Evolutionary conservation across 1,140 invertebrate species (phyloP).

Genomic region (Meloidogyne hapla): DNA sequence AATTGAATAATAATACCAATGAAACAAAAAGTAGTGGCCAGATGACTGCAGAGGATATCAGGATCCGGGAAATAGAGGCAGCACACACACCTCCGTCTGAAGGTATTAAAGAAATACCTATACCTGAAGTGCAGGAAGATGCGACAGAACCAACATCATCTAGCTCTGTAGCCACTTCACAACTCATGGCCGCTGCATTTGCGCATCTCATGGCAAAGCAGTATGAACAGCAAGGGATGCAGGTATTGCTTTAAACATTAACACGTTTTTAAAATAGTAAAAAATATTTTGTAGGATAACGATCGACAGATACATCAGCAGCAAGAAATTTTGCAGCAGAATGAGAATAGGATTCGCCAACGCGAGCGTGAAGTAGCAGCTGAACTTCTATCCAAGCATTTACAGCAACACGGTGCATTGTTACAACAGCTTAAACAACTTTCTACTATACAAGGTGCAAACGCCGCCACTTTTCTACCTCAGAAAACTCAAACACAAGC

Average conservation of each 20-base stretch:
- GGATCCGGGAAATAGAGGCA: background rate
- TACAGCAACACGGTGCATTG: background rate
- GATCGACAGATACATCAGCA: background rate
- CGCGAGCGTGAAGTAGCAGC: background rate
- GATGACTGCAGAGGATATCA: background rate
- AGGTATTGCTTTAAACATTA: no score
- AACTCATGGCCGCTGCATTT: background rate
- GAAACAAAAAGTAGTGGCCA: no score
- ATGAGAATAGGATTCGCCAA: background rate
- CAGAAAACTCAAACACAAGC: background rate
- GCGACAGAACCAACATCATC: background rate
- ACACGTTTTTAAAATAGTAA: no score
- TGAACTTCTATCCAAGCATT: background rate
- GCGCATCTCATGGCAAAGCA: background rate
- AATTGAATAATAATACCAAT: background rate
- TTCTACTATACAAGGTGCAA: background rate
- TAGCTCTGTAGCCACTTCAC: background rate
- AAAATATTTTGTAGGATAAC: background rate
- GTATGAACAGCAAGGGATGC: background rate
- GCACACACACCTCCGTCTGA: background rate
- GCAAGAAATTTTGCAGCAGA: background rate
- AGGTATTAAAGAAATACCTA: no score
- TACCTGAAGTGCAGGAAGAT: no score
- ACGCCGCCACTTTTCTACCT: background rate
- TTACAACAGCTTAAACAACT: background rate